phyloP scores from a whole-genome alignment of 2,888 invertebrate species.

The Pheosia gnoma region DNA sequence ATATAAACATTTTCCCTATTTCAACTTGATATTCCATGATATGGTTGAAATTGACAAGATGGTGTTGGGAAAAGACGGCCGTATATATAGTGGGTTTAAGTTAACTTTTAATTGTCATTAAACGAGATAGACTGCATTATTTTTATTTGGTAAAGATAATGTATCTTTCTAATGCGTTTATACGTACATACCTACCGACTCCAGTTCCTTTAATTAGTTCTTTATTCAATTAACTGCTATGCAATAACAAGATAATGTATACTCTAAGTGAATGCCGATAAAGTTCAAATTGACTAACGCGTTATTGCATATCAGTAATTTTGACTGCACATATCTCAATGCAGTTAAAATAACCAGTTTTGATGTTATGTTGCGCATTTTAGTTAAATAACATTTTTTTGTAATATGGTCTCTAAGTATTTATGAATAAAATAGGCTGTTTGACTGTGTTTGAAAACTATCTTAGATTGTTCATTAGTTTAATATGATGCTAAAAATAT shows the following conservation, averaged over 20 bases:
- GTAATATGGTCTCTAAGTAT: background rate
- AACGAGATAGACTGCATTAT: background rate
- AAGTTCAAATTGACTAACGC: background rate
- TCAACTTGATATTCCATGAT: too few species aligned
- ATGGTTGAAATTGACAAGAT: too few species aligned
- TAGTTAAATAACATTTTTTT: background rate
- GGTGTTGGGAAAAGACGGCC: too few species aligned
- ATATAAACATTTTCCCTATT: too few species aligned
- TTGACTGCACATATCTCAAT: background rate
- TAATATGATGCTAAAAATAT: too few species aligned
- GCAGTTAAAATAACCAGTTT: background rate
- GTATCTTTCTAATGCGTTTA: background rate
- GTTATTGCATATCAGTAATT: background rate
- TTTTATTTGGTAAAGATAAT: background rate
- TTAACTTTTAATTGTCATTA: too few species aligned
- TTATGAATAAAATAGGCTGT: background rate
- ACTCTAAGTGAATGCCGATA: background rate
- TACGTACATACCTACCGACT: background rate
- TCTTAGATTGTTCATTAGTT: too few species aligned
- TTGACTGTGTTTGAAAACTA: too few species aligned
- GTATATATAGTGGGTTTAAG: too few species aligned
- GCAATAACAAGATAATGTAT: slow-evolving; percentile 1
- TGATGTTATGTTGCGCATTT: background rate
- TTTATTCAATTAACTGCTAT: background rate
- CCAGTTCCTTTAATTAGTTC: background rate